Conservation (phyloP, 1,140 invertebrate species). For the Magallana ariakensis region DNA sequence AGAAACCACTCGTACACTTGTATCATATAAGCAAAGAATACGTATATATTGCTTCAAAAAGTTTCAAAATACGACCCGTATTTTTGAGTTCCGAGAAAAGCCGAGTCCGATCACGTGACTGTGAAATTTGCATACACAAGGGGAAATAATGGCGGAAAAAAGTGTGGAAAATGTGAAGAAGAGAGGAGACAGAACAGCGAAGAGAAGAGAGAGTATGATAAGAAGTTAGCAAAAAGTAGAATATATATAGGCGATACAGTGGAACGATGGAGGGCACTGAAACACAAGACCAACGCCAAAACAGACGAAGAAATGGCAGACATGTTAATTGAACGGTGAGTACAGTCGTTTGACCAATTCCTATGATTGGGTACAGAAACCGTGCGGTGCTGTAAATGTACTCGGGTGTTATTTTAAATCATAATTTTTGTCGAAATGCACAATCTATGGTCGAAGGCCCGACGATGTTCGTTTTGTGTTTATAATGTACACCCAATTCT, state of each 20-base stretch:
- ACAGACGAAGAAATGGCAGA: conserved; percentile 16
- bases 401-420: too few species aligned
- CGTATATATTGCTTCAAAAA: background rate
- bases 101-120: background rate
- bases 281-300: background rate
- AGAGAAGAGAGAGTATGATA: background rate
- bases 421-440: too few species aligned
- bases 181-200: background rate
- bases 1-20: background rate
- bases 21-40: background rate
- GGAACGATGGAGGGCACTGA: background rate
- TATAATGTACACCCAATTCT: too few species aligned
- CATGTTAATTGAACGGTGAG: background rate
- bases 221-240: background rate
- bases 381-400: too few species aligned
- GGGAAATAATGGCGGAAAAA: background rate
- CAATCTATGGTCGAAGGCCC: too few species aligned
- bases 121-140: conserved; percentile 8
- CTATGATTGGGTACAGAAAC: too few species aligned
- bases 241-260: background rate
- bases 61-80: background rate
- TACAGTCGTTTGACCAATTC: background rate
- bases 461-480: too few species aligned
- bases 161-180: background rate
- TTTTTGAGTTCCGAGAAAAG: background rate